Percentiles rank a stretch among this genome's conserved stretches.
Evolutionary conservation across 2,888 invertebrate genomes (phyloP).

Genomic region (Nesidiocoris tenuis): DNA sequence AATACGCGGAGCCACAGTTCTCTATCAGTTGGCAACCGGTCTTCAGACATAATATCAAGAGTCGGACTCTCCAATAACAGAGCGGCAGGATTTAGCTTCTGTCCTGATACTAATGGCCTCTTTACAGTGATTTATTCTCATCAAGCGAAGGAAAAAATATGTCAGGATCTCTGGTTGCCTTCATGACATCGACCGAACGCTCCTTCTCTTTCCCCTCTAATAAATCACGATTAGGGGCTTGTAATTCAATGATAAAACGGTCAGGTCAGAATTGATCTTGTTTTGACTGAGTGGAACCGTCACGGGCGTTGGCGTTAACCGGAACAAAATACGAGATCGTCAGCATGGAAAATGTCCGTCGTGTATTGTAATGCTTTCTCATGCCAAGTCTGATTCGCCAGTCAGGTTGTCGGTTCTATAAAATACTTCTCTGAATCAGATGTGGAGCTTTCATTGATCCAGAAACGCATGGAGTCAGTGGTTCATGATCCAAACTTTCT

Average conservation of each 20-base stretch:
- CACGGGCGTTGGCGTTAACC: too few relatives aligned
- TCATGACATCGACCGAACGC: constrained; percentile 12
- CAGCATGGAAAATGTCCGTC: too few relatives aligned
- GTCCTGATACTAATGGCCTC: constrained; percentile 26
- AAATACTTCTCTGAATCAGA: too few relatives aligned
- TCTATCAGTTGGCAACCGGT: constrained; percentile 15
- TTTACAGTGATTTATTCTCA: constrained; percentile 28
- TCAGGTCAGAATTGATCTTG: constrained; percentile 2
- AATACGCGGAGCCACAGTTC: neutral
- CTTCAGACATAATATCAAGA: neutral
- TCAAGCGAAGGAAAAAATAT: constrained; percentile 20
- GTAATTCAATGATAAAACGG: constrained; percentile 16
- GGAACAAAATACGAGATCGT: too few relatives aligned
- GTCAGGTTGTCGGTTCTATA: too few relatives aligned
- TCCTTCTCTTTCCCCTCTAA: neutral
- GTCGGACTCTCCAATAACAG: constrained; percentile 16
- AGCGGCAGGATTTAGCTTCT: neutral
- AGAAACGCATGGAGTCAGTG: too few relatives aligned
- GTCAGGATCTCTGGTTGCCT: constrained; percentile 3
- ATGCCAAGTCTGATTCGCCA: too few relatives aligned
- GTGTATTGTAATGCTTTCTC: too few relatives aligned
- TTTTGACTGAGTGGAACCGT: constrained; percentile 5
- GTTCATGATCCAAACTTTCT: too few relatives aligned
- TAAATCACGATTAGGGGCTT: constrained; percentile 23
- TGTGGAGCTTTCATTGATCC: too few relatives aligned